Evolutionary conservation across 2,888 invertebrate genomes (phyloP), one percentile per base, ranked within the genome.

Genomic region (Trichacis sp.): DNA sequence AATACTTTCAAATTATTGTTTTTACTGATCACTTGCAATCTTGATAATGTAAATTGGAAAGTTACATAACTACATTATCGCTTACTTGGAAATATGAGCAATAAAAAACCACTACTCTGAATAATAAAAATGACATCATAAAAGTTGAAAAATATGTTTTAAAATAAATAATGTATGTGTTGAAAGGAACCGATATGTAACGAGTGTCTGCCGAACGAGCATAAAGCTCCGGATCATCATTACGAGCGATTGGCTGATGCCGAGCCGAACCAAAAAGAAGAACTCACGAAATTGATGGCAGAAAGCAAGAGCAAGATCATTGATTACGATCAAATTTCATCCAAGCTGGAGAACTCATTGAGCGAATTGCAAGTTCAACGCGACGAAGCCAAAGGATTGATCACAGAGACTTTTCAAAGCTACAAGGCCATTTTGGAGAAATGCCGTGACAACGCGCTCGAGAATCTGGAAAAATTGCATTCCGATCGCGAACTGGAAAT

Each of bases 281-380:
- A 95, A 80, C 86, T 97, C 65, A 88, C 91, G 70, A 89, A 88
- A 73, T 87, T 94, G 71, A 88, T 95, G 73, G 86, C 88, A 14
- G 93, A 95, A 80, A 92, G 93, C 60, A 91, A 91, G 78, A 88
- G 90, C 50, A 92, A 93, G 80, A 90, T 93, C 33, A 88, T 89
- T 24, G 89, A 91, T 70, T 93, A 94, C 77, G 91, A 92, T 75
- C 91, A 91, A 77, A 90, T 92, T 24, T 91, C 93, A 46, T 88
- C 89, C 17, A 90, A 90, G 74, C 86, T 96, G 58, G 92, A 93
- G 74, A 92, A 90, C 79, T 91, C 93, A 24, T 87, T 97, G 52
- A 92, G 92, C 64, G 96, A 96, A 74, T 85, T 97, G 67, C 95
- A 96, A 83, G 89, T 91, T 75, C 95, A 96, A 81, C 91, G 93